Conservation (phyloP, 1,140 invertebrate species). For the Chrysopa pallens region DNA sequence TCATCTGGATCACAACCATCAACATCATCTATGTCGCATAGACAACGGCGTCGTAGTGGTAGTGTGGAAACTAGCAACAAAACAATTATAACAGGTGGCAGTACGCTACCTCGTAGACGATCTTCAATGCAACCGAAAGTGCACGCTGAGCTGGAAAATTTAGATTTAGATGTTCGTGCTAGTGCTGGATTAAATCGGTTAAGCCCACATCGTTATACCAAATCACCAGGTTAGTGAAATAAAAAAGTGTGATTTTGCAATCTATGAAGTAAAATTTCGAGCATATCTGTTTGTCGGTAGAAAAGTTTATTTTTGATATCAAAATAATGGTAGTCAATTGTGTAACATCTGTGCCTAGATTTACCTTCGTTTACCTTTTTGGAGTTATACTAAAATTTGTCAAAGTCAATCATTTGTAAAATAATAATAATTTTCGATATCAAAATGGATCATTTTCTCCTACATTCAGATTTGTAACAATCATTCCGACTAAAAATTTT, state of each 20-base stretch:
- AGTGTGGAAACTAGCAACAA: constrained; percentile 10
- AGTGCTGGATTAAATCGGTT: constrained; percentile 3
- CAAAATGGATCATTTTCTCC: no score
- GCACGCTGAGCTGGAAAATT: constrained; percentile 29
- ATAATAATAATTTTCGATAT: no score
- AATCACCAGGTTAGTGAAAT: no score
- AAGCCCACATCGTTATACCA: constrained; percentile 8
- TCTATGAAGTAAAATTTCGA: no score
- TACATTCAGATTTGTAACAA: neutral
- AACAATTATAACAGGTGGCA: constrained; percentile 31
- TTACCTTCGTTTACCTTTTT: no score
- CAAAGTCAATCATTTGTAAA: no score
- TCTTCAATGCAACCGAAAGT: constrained; percentile 32
- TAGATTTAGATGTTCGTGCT: constrained; percentile 1
- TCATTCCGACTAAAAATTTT: neutral
- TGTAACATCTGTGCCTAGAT: no score
- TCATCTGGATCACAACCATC: neutral
- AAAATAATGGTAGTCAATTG: no score
- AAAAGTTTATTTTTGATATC: no score
- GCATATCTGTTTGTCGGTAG: no score
- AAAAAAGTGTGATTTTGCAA: neutral
- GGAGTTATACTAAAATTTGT: no score
- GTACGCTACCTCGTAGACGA: constrained; percentile 37
- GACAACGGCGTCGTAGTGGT: constrained; percentile 8
- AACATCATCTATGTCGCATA: neutral